These are phyloP conservation scores for Motacilla tschutschensis DNA, from an alignment of 2,113 vertebrate species.

Conservation along the genomic window DNA sequence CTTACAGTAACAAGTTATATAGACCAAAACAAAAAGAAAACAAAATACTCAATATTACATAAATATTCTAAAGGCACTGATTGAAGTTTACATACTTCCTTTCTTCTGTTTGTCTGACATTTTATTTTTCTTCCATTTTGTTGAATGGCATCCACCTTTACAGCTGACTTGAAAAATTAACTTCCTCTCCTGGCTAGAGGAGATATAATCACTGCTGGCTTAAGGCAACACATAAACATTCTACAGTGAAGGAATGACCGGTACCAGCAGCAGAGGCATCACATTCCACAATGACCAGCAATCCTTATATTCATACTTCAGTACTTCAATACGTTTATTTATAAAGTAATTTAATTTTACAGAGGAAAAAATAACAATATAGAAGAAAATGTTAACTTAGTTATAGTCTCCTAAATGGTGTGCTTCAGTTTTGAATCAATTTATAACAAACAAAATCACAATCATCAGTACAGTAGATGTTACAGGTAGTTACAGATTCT, in stretches of 20 bases:
- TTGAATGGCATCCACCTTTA: not conserved
- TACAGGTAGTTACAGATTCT: slow-evolving; percentile 4
- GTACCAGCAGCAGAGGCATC: not conserved
- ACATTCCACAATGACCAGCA: slow-evolving; percentile 1
- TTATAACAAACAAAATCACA: not conserved
- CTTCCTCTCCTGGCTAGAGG: not conserved
- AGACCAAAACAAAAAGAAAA: not conserved
- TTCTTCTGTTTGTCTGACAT: not conserved
- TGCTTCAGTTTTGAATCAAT: slow-evolving; percentile 26
- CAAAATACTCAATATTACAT: not conserved
- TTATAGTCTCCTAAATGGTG: not conserved
- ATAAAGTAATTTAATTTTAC: slow-evolving; percentile 53
- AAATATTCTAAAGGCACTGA: not conserved
- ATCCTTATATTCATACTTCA: not conserved
- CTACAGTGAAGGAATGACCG: not conserved
- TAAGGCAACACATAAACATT: slow-evolving; percentile 4
- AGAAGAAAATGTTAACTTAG: slow-evolving; percentile 1
- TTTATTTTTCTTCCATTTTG: not conserved
- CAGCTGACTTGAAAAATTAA: not conserved
- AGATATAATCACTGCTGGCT: not conserved
- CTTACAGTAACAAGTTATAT: not conserved
- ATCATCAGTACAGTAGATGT: not conserved
- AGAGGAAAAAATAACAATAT: slow-evolving; percentile 23
- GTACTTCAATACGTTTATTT: slow-evolving; percentile 35
- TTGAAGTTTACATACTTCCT: not conserved